Conservation (phyloP, 2,113 vertebrate species). For the Maccullochella peelii region DNA sequence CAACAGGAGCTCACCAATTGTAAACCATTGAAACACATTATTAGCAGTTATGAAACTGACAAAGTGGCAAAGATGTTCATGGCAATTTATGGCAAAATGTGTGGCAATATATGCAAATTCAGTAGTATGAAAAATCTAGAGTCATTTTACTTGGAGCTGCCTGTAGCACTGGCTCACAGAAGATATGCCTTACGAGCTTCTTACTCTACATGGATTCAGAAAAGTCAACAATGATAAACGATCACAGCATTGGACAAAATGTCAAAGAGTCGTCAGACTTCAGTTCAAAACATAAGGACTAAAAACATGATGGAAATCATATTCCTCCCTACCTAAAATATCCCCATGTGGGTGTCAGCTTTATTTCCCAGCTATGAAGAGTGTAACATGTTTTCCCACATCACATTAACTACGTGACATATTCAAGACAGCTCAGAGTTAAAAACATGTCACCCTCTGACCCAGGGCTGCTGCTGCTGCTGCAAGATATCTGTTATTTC, state of each 20-base stretch:
- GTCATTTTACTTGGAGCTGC: slow-evolving; percentile 64
- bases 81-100: slow-evolving; percentile 62
- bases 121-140: slow-evolving; percentile 58
- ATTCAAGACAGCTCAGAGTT: slow-evolving; percentile 39
- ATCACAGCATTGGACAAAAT: slow-evolving; percentile 71
- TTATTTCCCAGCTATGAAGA: slow-evolving; percentile 10
- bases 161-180: slow-evolving; percentile 63
- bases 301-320: slow-evolving; percentile 46
- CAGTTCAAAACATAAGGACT: slow-evolving; percentile 63
- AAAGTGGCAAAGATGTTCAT: slow-evolving; percentile 57
- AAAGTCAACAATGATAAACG: slow-evolving; percentile 57
- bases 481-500: slow-evolving; percentile 26
- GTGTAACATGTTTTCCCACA: slow-evolving; percentile 30
- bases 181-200: slow-evolving; percentile 51
- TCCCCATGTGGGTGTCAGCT: slow-evolving; percentile 15
- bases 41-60: slow-evolving; percentile 70
- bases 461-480: slow-evolving; percentile 16
- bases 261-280: slow-evolving; percentile 47
- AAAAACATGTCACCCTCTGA: slow-evolving; percentile 45
- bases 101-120: slow-evolving; percentile 63
- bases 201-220: slow-evolving; percentile 45
- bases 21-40: slow-evolving; percentile 81
- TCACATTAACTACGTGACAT: slow-evolving; percentile 25
- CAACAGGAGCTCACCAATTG: slow-evolving; percentile 75
- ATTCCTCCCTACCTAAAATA: slow-evolving; percentile 16